Evolutionary conservation across 2,797 vertebrate genomes (phyloP).

Genomic region (Argentina silus): DNA sequence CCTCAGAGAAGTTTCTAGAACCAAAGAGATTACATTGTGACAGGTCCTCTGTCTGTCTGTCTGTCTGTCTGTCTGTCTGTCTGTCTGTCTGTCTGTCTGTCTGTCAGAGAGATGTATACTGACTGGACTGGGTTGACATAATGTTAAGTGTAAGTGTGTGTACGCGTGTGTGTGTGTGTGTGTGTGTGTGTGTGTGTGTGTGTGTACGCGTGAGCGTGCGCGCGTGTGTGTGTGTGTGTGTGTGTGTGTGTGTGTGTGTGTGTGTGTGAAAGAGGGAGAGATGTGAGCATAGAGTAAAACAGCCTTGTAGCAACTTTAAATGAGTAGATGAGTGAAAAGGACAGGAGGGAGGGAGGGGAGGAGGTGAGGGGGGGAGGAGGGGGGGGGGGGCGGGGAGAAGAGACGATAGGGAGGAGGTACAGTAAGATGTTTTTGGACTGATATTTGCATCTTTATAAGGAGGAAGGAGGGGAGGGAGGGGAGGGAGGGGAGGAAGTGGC

Average conservation of each 20-base stretch:
- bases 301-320: no score
- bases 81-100: not conserved
- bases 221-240: conserved; percentile 44
- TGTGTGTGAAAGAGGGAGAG: conserved; percentile 7
- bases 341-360: no score
- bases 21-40: not conserved
- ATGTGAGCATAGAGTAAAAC: conserved; percentile 6
- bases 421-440: no score
- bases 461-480: not conserved
- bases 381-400: no score
- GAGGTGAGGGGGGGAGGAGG: no score
- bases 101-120: conserved; percentile 26
- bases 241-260: not conserved
- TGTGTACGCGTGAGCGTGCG: conserved; percentile 17
- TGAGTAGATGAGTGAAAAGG: no score
- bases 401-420: no score
- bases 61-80: conserved; percentile 4
- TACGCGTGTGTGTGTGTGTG: no score
- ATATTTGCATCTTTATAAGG: not conserved
- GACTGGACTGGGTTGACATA: conserved; percentile 28
- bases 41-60: conserved; percentile 12
- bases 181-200: no score
- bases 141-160: conserved; percentile 14
- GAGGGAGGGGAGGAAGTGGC: not conserved
- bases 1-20: conserved; percentile 6